phyloP scores from a whole-genome alignment of 2,797 vertebrate species.

The Epinephelus malabaricus region DNA sequence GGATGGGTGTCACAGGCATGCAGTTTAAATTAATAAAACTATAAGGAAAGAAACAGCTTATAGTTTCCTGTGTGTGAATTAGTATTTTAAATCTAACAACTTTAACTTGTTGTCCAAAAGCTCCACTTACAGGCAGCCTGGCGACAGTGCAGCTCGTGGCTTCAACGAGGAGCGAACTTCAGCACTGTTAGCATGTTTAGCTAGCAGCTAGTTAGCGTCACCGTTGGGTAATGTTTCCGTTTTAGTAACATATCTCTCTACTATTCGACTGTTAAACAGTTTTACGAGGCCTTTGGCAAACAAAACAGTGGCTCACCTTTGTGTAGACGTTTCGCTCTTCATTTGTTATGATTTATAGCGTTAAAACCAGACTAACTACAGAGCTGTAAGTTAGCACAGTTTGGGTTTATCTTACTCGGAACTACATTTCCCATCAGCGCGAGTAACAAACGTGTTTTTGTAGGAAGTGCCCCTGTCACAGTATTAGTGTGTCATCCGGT shows the following conservation, averaged over 20 bases:
- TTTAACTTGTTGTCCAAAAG: background rate
- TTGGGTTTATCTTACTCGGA: background rate
- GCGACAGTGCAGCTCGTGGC: background rate
- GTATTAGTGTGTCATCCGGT: conserved; percentile 79
- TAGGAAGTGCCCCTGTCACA: conserved; percentile 79
- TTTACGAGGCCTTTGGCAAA: background rate
- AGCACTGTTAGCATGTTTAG: background rate
- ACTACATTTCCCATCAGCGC: conserved; percentile 77
- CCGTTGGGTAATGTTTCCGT: background rate
- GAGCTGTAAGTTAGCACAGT: background rate
- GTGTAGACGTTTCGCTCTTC: too few relatives aligned
- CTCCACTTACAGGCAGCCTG: conserved; percentile 16
- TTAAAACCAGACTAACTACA: background rate
- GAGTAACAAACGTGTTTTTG: conserved; percentile 71
- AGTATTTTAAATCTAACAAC: too few relatives aligned
- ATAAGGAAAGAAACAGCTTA: too few relatives aligned
- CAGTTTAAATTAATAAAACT: too few relatives aligned
- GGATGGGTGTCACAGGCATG: too few relatives aligned
- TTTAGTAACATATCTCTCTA: background rate
- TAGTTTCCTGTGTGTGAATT: too few relatives aligned
- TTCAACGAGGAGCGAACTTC: conserved; percentile 55
- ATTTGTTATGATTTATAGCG: background rate
- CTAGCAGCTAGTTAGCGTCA: conserved; percentile 4
- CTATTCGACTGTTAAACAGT: background rate
- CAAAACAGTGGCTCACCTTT: rapidly evolving